phyloP scores from a whole-genome alignment of 2,888 invertebrate species.

The Eupithecia vulgata region DNA sequence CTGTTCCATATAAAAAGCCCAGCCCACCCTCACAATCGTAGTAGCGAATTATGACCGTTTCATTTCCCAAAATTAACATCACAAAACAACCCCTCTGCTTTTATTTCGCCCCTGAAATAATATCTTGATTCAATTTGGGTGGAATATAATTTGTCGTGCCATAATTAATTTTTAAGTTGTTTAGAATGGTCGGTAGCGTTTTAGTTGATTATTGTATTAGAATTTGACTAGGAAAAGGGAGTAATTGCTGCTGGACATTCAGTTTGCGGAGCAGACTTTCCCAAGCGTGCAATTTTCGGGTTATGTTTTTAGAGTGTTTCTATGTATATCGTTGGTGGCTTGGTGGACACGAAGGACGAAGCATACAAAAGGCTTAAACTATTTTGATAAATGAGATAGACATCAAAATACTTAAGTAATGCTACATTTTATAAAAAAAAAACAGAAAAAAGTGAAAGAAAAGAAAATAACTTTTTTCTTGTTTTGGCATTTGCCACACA shows the following conservation, averaged over 20 bases:
- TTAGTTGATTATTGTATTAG: conserved; percentile 56
- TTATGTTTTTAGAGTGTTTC: neutral
- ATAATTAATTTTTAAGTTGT: conserved; percentile 69
- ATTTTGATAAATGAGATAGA: neutral
- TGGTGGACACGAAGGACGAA: neutral
- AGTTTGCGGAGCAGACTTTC: neutral
- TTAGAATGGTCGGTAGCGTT: conserved; percentile 52
- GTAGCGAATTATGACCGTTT: conserved; percentile 41
- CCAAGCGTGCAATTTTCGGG: neutral
- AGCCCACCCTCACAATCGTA: conserved; percentile 27
- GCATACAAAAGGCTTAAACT: too few species aligned
- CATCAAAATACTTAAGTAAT: neutral
- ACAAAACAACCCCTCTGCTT: conserved; percentile 57
- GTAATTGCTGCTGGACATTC: neutral
- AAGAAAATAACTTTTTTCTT: too few species aligned
- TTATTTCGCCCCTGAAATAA: conserved; percentile 59
- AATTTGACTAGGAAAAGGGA: conserved; percentile 25
- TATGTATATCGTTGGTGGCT: neutral
- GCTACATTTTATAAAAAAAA: too few species aligned
- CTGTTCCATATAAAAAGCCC: conserved; percentile 33
- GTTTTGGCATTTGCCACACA: neutral
- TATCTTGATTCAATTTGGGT: conserved; percentile 62
- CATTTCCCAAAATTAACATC: conserved; percentile 58
- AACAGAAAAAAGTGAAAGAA: too few species aligned
- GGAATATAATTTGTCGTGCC: conserved; percentile 64